phyloP scores from a whole-genome alignment of 2,888 invertebrate species.

The Cryptocephalus moraei region DNA sequence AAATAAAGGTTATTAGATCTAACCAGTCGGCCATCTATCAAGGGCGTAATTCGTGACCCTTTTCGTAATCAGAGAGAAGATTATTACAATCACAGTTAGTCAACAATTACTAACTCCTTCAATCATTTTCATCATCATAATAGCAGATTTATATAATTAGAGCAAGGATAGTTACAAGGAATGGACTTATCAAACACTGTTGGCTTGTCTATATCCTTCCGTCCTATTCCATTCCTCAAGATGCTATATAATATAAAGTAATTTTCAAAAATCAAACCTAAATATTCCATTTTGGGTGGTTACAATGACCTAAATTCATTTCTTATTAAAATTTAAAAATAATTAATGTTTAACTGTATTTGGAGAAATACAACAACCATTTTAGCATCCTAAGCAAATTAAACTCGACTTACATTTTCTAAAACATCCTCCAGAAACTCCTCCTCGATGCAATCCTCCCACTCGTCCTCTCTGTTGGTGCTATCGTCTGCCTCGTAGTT shows the following conservation, averaged over 20 bases:
- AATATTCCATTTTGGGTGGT: too few relatives aligned
- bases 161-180: not conserved
- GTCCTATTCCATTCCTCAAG: too few relatives aligned
- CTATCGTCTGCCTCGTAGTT: slow-evolving; percentile 24
- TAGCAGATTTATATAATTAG: not conserved
- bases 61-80: slow-evolving; percentile 36
- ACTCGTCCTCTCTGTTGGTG: slow-evolving; percentile 23
- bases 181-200: too few relatives aligned
- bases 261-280: not conserved
- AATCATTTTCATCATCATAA: slow-evolving; percentile 7
- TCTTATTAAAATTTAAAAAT: too few relatives aligned
- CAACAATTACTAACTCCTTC: slow-evolving; percentile 24
- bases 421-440: slow-evolving; percentile 15
- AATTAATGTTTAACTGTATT: too few relatives aligned
- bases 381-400: too few relatives aligned
- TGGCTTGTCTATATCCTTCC: too few relatives aligned
- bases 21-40: not conserved
- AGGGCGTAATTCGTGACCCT: too few relatives aligned
- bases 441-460: slow-evolving; percentile 26
- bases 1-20: slow-evolving; percentile 8
- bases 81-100: slow-evolving; percentile 29
- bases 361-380: too few relatives aligned
- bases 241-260: too few relatives aligned
- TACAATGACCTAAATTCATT: too few relatives aligned
- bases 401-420: slow-evolving; percentile 11